Evolutionary conservation across 2,797 vertebrate genomes (phyloP), one percentile per base, ranked within the genome.

Genomic region (Agapornis canus): DNA sequence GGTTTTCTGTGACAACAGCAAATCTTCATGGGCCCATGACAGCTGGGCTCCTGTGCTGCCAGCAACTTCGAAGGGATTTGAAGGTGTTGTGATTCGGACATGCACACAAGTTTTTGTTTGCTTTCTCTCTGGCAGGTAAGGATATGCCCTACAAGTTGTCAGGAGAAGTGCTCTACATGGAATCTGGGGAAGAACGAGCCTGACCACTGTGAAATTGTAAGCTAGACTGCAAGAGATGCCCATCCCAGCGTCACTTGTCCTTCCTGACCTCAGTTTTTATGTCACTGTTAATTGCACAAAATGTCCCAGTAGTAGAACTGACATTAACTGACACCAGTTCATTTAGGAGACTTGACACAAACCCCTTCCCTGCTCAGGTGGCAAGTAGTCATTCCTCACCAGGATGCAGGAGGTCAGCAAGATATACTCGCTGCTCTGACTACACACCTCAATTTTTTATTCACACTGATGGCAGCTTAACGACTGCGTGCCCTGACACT

Each of bases 11-110:
- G 48, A 64, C 59, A 68, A 77, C 3, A 7, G 29, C 37, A 89
- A 72, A 27, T 32, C 27, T 60, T 69, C 1, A 0, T 47, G 54
- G 0, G 1, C 35, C 18, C 23, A 9, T 7, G 45, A 64, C 26
- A 57, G 64, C 47, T 54, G 42, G 39, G n/a, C 12, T 86, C 32
- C 45, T 16, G 26, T 23, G 47, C 13, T 84, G n/a, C 5, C 49
- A 86, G 45, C 31, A 86, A 29, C 49, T 64, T 47, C 23, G 26
- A n/a, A 75, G 37, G 18, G 61, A 64, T 51, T 83, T 2, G 2
- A 64, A 76, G 40, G 60, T 39, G 9, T 27, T 86, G 82, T 21
- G 10, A 49, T 57, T 75, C 78, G 71, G 56, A 87, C 32, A 49
- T 0, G 1, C 6, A 37, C 3, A 37, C 4, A 75, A 56, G 5